Conservation (phyloP, 2,888 invertebrate genomes). For the Epinotia demarniana region DNA sequence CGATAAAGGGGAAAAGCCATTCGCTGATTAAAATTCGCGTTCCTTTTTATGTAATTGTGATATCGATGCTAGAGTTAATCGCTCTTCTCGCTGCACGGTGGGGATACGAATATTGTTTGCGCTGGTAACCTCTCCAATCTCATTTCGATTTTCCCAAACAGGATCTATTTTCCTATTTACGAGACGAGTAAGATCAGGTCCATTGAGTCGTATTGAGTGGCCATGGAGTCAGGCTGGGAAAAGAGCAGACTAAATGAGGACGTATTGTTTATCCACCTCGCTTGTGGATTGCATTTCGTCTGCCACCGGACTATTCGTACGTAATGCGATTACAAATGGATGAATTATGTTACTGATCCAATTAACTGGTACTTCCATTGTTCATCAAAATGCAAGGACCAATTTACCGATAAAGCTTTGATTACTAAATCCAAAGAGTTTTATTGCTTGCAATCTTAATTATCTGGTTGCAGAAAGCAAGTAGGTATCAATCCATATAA, state of each 20-base stretch:
- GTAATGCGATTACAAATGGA: background rate
- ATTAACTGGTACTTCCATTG: background rate
- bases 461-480: background rate
- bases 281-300: constrained; percentile 62
- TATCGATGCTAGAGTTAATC: constrained; percentile 9
- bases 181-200: constrained; percentile 68
- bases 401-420: background rate
- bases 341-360: background rate
- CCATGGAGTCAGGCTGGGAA: constrained; percentile 57
- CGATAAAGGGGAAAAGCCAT: constrained; percentile 14
- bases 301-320: constrained; percentile 55
- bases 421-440: background rate
- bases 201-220: constrained; percentile 64
- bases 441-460: background rate
- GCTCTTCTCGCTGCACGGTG: background rate
- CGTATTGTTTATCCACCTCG: constrained; percentile 63
- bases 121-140: constrained; percentile 23
- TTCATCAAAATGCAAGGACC: background rate
- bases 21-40: constrained; percentile 11
- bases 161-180: constrained; percentile 57
- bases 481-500: background rate
- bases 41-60: constrained; percentile 5
- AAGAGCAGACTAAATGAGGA: constrained; percentile 66
- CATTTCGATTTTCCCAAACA: constrained; percentile 48
- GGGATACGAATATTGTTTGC: background rate